Evolutionary conservation across 2,888 invertebrate genomes (phyloP).

Genomic region (Lepas anatifera): DNA sequence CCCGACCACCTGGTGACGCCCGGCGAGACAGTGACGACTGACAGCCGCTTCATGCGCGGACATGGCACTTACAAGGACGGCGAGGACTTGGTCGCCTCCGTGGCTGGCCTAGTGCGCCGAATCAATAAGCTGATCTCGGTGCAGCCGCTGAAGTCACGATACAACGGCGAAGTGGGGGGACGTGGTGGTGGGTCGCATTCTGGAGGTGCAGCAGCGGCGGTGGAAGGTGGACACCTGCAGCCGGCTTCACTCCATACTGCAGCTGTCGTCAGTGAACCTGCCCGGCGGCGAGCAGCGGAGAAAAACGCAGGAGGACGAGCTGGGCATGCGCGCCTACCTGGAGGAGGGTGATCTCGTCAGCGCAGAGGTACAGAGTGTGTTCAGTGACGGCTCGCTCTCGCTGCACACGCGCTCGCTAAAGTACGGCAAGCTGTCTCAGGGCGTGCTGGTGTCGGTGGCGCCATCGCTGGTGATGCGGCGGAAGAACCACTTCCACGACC

Average conservation of each 20-base stretch:
- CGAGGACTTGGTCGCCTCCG: constrained; percentile 73
- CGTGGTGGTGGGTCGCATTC: constrained; percentile 86
- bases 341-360: constrained; percentile 93
- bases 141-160: constrained; percentile 77
- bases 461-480: constrained; percentile 81
- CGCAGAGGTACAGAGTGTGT: constrained; percentile 91
- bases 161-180: constrained; percentile 89
- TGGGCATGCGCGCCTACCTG: constrained; percentile 89
- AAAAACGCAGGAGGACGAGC: constrained; percentile 89
- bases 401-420: constrained; percentile 91
- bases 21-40: constrained; percentile 71
- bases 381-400: constrained; percentile 79
- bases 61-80: constrained; percentile 82
- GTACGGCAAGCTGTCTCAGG: constrained; percentile 91
- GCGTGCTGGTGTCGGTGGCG: constrained; percentile 75
- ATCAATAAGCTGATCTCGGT: constrained; percentile 91
- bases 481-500: constrained; percentile 90
- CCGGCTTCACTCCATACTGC: constrained; percentile 65
- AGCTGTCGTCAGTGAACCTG: constrained; percentile 85
- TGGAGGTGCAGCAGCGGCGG: constrained; percentile 61
- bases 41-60: constrained; percentile 75
- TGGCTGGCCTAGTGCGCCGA: constrained; percentile 85
- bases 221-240: constrained; percentile 95
- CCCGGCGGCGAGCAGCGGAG: constrained; percentile 64
- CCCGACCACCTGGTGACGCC: constrained; percentile 47